These are phyloP conservation scores for Meganola albula DNA, from an alignment of 2,888 invertebrate genomes.

Conservation along the genomic window DNA sequence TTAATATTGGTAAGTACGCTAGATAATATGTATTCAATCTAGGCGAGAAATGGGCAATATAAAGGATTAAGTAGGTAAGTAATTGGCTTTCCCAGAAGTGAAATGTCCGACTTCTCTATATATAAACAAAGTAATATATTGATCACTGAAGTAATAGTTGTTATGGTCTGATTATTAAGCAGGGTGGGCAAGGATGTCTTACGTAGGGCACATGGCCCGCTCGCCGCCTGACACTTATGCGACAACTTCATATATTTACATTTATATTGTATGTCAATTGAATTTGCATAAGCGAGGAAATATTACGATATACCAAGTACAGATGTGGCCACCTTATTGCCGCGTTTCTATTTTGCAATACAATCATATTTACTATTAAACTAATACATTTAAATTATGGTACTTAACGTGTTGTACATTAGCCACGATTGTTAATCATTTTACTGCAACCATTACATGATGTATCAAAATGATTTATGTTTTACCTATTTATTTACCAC, in stretches of 20 bases:
- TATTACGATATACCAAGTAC: constrained; percentile 47
- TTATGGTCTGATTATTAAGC: no score
- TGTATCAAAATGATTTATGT: constrained; percentile 29
- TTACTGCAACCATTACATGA: constrained; percentile 36
- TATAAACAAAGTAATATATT: no score
- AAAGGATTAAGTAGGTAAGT: no score
- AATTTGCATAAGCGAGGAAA: constrained; percentile 67
- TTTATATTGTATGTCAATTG: constrained; percentile 64
- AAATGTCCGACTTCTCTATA: no score
- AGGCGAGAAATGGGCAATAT: no score
- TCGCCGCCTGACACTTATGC: constrained; percentile 51
- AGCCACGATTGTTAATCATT: constrained; percentile 47
- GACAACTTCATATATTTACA: constrained; percentile 60
- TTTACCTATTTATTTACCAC: no score
- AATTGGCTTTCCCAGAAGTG: no score
- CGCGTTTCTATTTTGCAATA: constrained; percentile 64
- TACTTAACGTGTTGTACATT: constrained; percentile 50
- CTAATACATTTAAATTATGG: constrained; percentile 58
- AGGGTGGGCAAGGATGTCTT: constrained; percentile 13
- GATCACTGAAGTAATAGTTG: no score
- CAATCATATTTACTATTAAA: constrained; percentile 67
- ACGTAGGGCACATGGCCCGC: constrained; percentile 24
- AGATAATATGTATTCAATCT: no score
- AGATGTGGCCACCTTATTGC: constrained; percentile 38
- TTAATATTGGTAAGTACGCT: no score